These are phyloP conservation scores for Spinus olivaceus DNA, from an alignment of 2,797 vertebrate species.

Conservation along the genomic window DNA sequence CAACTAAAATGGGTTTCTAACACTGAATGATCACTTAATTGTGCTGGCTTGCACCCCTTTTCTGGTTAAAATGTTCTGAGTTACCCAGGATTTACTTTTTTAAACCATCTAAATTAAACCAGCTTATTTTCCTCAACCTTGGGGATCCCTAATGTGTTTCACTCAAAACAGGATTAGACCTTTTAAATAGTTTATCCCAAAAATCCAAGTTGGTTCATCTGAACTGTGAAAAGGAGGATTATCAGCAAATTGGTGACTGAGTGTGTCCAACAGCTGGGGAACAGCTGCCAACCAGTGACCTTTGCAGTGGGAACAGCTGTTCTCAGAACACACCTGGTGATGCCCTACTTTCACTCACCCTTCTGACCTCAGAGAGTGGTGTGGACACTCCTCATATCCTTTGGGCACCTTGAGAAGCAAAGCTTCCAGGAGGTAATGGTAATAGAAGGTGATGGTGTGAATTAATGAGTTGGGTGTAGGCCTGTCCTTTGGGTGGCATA, in stretches of 20 bases:
- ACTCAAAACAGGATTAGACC: not conserved
- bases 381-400: not conserved
- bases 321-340: not conserved
- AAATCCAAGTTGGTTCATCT: not conserved
- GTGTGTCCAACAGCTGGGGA: not conserved
- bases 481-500: not conserved
- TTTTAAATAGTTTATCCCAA: not conserved
- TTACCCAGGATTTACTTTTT: not conserved
- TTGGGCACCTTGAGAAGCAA: not conserved
- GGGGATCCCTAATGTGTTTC: not conserved
- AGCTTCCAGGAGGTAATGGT: not conserved
- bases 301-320: not conserved
- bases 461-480: not conserved
- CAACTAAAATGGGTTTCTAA: not conserved
- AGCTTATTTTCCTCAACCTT: not conserved
- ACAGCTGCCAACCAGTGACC: not conserved
- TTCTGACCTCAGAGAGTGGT: rapidly evolving
- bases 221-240: not conserved
- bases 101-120: not conserved
- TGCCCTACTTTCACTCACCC: not conserved
- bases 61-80: not conserved
- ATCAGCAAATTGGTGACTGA: not conserved
- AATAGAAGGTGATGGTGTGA: not conserved
- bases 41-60: not conserved
- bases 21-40: not conserved